A percentile compares a stretch with the other conserved stretches of the same genome.
phyloP scores from a whole-genome alignment of 2,888 invertebrate genomes.

The Synanthedon vespiformis region DNA sequence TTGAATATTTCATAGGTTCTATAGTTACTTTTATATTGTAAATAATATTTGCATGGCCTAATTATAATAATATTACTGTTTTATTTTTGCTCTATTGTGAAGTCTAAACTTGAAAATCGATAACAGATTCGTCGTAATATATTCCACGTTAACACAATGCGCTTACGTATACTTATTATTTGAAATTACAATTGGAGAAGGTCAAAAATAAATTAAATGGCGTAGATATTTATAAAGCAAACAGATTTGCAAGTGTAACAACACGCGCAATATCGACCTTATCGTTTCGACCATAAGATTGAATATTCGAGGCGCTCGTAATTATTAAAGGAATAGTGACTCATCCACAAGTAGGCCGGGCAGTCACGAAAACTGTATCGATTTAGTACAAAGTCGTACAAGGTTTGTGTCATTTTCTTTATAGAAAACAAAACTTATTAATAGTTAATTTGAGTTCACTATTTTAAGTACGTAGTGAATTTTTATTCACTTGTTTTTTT shows the following conservation, averaged over 20 bases:
- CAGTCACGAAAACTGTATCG: slow-evolving; percentile 44
- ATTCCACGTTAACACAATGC: slow-evolving; percentile 13
- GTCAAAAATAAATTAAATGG: slow-evolving; percentile 31
- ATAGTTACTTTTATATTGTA: slow-evolving; percentile 13
- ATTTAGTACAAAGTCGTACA: slow-evolving; percentile 35
- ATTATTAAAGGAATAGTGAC: slow-evolving; percentile 27
- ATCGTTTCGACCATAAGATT: slow-evolving; percentile 23
- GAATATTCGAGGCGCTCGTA: slow-evolving; percentile 15
- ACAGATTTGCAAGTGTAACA: not conserved
- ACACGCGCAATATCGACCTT: slow-evolving; percentile 16
- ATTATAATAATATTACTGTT: slow-evolving; percentile 6
- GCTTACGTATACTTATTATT: slow-evolving; percentile 22
- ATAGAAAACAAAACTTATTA: not conserved
- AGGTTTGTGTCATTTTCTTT: slow-evolving; percentile 4
- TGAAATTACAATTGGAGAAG: slow-evolving; percentile 25
- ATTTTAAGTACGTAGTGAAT: too few relatives aligned
- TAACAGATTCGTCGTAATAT: slow-evolving; percentile 16
- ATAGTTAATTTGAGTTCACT: not conserved
- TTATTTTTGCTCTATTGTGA: slow-evolving; percentile 6
- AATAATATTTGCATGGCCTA: slow-evolving; percentile 21
- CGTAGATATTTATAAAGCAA: slow-evolving; percentile 11
- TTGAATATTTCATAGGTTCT: not conserved
- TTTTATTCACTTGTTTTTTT: too few relatives aligned
- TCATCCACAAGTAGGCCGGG: slow-evolving; percentile 28
- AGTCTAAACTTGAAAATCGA: slow-evolving; percentile 8